Percentiles rank a stretch among this genome's conserved stretches.
Conservation (phyloP, 2,888 invertebrate species). For the Myopa tessellatipennis region DNA sequence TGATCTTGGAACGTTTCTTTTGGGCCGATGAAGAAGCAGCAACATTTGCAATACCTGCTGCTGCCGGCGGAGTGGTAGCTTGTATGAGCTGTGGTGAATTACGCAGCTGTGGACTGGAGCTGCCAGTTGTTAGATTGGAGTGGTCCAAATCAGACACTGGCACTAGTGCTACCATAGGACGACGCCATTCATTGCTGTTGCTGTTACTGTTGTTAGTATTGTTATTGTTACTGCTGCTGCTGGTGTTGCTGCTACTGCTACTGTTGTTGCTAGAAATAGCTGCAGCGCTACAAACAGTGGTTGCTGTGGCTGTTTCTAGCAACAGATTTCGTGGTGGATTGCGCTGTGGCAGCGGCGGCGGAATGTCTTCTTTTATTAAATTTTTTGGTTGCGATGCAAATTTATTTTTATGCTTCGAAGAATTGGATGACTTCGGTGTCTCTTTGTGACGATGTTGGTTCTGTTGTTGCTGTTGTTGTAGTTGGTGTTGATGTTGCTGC, state of each 20-base stretch:
- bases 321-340: conserved; percentile 66
- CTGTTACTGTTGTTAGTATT: not conserved
- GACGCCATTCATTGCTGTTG: conserved; percentile 49
- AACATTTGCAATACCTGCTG: conserved; percentile 41
- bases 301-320: conserved; percentile 51
- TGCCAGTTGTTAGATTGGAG: conserved; percentile 51
- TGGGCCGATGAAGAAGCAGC: conserved; percentile 25
- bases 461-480: conserved; percentile 51
- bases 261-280: not conserved
- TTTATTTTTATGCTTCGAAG: conserved; percentile 62
- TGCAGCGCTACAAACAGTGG: conserved; percentile 29
- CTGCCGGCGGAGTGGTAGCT: conserved; percentile 22
- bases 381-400: conserved; percentile 61
- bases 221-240: conserved; percentile 43
- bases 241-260: conserved; percentile 18
- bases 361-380: conserved; percentile 62
- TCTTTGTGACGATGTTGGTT: conserved; percentile 55
- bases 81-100: conserved; percentile 47
- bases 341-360: conserved; percentile 72
- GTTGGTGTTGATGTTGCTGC: conserved; percentile 51
- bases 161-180: conserved; percentile 49
- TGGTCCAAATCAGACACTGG: conserved; percentile 67
- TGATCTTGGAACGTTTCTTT: conserved; percentile 60
- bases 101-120: conserved; percentile 42
- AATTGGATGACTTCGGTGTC: conserved; percentile 55